phyloP scores from a whole-genome alignment of 2,113 vertebrate species.

The Indri indri region DNA sequence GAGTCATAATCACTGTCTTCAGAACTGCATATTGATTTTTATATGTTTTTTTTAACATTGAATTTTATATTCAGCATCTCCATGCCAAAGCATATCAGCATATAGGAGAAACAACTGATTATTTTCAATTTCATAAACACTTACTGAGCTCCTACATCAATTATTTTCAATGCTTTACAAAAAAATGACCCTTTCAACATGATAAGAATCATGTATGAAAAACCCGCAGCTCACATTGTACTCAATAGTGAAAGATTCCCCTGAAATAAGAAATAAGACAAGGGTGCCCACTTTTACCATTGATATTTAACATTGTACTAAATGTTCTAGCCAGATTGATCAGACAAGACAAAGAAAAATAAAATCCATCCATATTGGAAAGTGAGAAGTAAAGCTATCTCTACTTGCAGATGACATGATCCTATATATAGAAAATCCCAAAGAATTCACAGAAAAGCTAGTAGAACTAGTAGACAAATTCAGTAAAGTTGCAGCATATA shows the following conservation, averaged over 20 bases:
- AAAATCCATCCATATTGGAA: neutral
- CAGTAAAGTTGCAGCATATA: neutral
- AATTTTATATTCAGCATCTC: neutral
- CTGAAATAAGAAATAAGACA: neutral
- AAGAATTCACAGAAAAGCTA: neutral
- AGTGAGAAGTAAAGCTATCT: neutral
- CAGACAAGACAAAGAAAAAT: neutral
- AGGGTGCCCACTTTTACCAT: neutral
- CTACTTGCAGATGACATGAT: neutral
- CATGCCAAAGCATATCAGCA: neutral
- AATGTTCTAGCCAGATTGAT: neutral
- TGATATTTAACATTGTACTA: neutral
- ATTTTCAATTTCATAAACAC: neutral
- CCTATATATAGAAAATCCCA: neutral
- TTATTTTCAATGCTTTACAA: neutral
- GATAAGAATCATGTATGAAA: neutral
- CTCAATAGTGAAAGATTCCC: neutral
- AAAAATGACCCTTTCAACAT: neutral
- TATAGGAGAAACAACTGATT: neutral
- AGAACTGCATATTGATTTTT: neutral
- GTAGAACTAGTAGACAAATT: neutral
- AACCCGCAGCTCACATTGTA: neutral
- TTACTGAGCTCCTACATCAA: neutral
- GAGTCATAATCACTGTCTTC: neutral
- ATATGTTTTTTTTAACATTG: neutral